phyloP scores from a whole-genome alignment of 2,797 vertebrate genomes.

The Protonibea diacanthus region DNA sequence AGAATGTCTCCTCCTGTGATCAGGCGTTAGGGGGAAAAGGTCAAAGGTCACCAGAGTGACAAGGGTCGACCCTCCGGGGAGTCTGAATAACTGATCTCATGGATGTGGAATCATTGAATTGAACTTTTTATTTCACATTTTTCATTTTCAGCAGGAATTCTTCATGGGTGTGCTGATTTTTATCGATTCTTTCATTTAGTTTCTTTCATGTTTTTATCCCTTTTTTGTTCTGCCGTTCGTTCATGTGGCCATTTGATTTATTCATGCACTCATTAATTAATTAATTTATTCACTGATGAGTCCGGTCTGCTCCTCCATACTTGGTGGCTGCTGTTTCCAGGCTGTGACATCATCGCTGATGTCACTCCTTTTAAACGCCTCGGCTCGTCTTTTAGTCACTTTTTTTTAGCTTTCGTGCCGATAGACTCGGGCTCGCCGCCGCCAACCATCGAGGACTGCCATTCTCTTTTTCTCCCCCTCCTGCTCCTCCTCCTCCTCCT shows the following conservation, averaged over 20 bases:
- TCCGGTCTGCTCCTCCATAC: conserved; percentile 66
- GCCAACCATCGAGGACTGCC: conserved; percentile 71
- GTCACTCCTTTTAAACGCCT: conserved; percentile 17
- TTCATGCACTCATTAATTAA: conserved; percentile 52
- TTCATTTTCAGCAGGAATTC: conserved; percentile 47
- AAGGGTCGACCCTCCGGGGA: not conserved
- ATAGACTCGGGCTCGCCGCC: conserved; percentile 40
- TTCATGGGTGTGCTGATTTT: conserved; percentile 46
- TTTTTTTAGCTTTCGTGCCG: not conserved
- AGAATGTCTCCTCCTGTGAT: not conserved
- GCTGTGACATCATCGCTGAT: conserved; percentile 32
- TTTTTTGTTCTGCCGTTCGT: conserved; percentile 38
- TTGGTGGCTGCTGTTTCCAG: conserved; percentile 49
- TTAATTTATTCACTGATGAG: conserved; percentile 26
- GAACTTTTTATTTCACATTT: conserved; percentile 39
- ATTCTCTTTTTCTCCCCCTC: conserved; percentile 53
- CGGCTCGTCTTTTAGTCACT: too few relatives aligned
- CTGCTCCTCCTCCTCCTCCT: conserved; percentile 55
- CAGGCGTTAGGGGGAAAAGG: not conserved
- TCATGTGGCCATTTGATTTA: conserved; percentile 60
- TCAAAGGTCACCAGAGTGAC: not conserved
- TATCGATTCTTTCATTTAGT: conserved; percentile 1
- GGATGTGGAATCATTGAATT: conserved; percentile 45
- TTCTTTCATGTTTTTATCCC: conserved; percentile 26
- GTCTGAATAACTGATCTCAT: conserved; percentile 18